Percentiles rank a stretch among this genome's conserved stretches.
Evolutionary conservation across 1,140 invertebrate species (phyloP).

Genomic region (Epicauta chinensis): DNA sequence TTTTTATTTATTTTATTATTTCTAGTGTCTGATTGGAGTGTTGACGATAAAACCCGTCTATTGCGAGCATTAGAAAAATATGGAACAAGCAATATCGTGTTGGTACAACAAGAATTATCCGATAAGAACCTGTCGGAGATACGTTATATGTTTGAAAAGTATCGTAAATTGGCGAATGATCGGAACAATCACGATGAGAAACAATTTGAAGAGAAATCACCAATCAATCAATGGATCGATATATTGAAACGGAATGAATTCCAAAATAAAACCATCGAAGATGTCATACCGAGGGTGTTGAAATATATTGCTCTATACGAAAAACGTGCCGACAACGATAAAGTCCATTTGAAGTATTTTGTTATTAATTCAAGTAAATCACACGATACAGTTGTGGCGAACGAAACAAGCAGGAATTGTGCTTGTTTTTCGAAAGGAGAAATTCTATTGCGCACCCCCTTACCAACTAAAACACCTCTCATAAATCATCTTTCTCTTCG

Average conservation of each 20-base stretch:
- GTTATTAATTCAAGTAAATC: not conserved
- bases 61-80: not conserved
- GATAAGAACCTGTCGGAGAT: conserved; percentile 26
- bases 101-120: conserved; percentile 19
- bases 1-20: not conserved
- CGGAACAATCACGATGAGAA: conserved; percentile 7
- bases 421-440: not conserved
- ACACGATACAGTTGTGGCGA: too few relatives aligned
- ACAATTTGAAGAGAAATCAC: not conserved
- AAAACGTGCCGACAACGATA: conserved; percentile 8
- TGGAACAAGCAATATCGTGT: conserved; percentile 20
- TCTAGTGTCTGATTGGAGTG: too few relatives aligned
- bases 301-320: conserved; percentile 34
- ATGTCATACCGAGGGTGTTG: conserved; percentile 24
- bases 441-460: not conserved
- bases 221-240: conserved; percentile 26
- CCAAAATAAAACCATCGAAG: conserved; percentile 2
- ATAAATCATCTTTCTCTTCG: too few relatives aligned
- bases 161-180: conserved; percentile 10
- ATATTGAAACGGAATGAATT: conserved; percentile 15
- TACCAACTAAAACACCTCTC: not conserved
- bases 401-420: too few relatives aligned
- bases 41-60: not conserved
- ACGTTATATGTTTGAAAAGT: conserved; percentile 21
- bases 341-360: conserved; percentile 25